Percentiles rank a stretch among this genome's conserved stretches.
Conservation (phyloP, 2,888 invertebrate genomes). For the Idaea biselata region DNA sequence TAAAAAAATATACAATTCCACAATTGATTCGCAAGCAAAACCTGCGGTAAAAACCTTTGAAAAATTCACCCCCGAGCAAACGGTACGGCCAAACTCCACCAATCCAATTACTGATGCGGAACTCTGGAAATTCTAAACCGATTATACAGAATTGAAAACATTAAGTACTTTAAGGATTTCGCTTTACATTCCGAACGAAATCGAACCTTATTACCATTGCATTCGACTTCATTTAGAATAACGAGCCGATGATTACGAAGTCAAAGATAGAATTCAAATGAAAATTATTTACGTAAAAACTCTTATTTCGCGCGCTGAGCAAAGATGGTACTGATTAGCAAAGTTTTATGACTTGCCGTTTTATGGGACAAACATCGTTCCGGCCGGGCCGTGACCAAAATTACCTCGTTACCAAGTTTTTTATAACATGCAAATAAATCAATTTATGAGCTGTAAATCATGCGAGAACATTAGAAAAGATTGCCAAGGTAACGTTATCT, state of each 20-base stretch:
- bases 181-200: conserved; percentile 42
- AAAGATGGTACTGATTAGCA: conserved; percentile 67
- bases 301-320: conserved; percentile 60
- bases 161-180: conserved; percentile 75
- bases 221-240: conserved; percentile 47
- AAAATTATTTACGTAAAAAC: conserved; percentile 70
- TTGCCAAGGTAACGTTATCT: background rate
- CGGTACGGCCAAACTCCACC: conserved; percentile 57
- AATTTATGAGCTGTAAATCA: conserved; percentile 26
- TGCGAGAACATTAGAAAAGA: background rate
- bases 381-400: conserved; percentile 52
- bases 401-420: conserved; percentile 43
- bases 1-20: conserved; percentile 34
- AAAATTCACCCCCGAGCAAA: conserved; percentile 55
- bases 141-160: conserved; percentile 80
- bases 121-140: conserved; percentile 80
- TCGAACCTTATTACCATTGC: conserved; percentile 49
- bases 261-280: conserved; percentile 73
- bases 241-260: conserved; percentile 54
- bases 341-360: conserved; percentile 71
- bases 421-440: conserved; percentile 34
- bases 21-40: conserved; percentile 53
- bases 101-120: conserved; percentile 76
- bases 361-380: conserved; percentile 58
- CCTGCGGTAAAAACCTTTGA: conserved; percentile 52